A percentile compares a stretch with the other conserved stretches of the same genome.
Evolutionary conservation across 2,888 invertebrate species (phyloP).

Genomic region (Leptinotarsa haldemani): DNA sequence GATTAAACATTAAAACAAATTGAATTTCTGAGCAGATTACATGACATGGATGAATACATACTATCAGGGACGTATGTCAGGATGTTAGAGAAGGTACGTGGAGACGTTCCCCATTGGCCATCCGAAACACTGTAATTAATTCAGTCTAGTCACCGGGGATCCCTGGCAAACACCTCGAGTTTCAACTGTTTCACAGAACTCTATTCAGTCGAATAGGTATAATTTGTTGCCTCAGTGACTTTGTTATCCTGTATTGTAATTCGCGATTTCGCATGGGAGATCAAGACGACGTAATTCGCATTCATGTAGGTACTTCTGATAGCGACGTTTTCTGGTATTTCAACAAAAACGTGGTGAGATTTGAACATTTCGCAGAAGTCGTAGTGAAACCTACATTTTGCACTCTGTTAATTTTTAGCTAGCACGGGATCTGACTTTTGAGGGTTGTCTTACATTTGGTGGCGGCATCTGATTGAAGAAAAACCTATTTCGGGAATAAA

Average conservation of each 20-base stretch:
- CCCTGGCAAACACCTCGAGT: slow-evolving; percentile 54
- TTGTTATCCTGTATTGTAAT: slow-evolving; percentile 19
- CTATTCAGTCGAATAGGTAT: slow-evolving; percentile 15
- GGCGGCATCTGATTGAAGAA: too few species aligned
- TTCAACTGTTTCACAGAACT: slow-evolving; percentile 15
- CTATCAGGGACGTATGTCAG: background rate
- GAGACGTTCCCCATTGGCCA: slow-evolving; percentile 42
- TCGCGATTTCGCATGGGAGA: slow-evolving; percentile 1
- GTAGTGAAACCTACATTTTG: too few species aligned
- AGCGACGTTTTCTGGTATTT: background rate
- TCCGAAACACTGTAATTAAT: slow-evolving; percentile 59
- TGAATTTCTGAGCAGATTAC: too few species aligned
- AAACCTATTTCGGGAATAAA: too few species aligned
- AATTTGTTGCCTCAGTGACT: slow-evolving; percentile 20
- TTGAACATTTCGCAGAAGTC: too few species aligned
- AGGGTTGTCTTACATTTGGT: too few species aligned
- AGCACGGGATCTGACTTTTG: too few species aligned
- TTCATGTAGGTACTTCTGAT: background rate
- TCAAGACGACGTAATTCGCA: slow-evolving; percentile 4
- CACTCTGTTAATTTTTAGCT: too few species aligned
- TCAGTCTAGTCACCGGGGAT: slow-evolving; percentile 58
- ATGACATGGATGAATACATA: too few species aligned
- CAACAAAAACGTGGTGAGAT: too few species aligned
- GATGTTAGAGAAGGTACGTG: background rate
- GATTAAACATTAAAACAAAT: too few species aligned